A percentile compares a stretch with the other conserved stretches of the same genome.
Evolutionary conservation across 2,888 invertebrate species (phyloP).

Genomic region (Ennomos quercinarius): DNA sequence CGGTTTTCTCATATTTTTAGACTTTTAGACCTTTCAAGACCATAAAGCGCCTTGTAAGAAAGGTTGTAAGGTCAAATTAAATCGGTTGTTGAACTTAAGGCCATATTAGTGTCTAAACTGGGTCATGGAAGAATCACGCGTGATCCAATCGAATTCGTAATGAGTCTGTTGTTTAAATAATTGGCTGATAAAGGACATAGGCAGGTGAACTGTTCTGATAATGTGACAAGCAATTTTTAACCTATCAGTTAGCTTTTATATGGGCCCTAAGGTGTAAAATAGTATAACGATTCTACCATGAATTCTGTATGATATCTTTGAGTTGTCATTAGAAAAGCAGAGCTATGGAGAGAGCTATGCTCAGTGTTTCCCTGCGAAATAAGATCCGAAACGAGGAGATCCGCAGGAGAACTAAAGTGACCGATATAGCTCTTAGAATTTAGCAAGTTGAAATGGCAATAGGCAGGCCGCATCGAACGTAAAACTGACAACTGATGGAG

Average conservation of each 20-base stretch:
- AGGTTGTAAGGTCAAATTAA: constrained; percentile 35
- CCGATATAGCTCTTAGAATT: no score
- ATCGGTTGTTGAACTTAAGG: constrained; percentile 53
- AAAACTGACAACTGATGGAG: no score
- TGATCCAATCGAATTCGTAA: constrained; percentile 63
- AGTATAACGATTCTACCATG: no score
- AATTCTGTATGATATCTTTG: no score
- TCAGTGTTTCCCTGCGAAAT: no score
- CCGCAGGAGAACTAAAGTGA: no score
- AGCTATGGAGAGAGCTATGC: no score
- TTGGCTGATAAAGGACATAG: constrained; percentile 62
- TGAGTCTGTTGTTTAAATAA: constrained; percentile 57
- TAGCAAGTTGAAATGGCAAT: no score
- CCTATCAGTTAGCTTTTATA: not conserved
- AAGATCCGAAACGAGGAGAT: no score
- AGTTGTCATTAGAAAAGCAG: no score
- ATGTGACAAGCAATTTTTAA: constrained; percentile 1
- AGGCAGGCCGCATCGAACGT: no score
- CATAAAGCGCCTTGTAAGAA: constrained; percentile 27
- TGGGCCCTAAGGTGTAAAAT: no score
- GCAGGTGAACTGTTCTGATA: constrained; percentile 38
- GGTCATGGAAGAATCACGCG: constrained; percentile 70
- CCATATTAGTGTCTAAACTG: constrained; percentile 59
- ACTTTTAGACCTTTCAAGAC: constrained; percentile 6
- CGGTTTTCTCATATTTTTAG: not conserved